phyloP scores from a whole-genome alignment of 2,888 invertebrate genomes.

The Celastrina argiolus region DNA sequence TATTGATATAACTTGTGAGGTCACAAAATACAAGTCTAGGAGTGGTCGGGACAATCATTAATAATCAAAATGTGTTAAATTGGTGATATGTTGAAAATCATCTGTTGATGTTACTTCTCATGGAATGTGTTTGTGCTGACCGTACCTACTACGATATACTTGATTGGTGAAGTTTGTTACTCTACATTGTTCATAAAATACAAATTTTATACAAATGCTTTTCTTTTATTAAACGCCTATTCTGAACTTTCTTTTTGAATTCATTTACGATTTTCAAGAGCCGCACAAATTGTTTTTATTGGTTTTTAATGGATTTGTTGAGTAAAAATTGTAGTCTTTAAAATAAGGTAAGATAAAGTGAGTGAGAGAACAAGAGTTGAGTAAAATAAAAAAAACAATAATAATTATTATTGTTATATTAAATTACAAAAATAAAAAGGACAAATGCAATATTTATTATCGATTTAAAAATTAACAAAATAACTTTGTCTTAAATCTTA shows the following conservation, averaged over 20 bases:
- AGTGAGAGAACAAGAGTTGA: no score
- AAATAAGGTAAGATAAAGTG: no score
- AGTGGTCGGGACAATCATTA: background rate
- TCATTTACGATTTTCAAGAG: no score
- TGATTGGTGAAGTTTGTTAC: slow-evolving; percentile 10
- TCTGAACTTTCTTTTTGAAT: background rate
- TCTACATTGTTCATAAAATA: slow-evolving; percentile 21
- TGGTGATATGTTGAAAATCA: background rate
- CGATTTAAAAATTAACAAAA: background rate
- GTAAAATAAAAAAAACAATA: background rate
- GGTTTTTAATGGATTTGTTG: no score
- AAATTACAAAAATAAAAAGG: slow-evolving; percentile 10
- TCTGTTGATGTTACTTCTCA: background rate
- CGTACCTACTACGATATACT: background rate
- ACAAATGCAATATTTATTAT: slow-evolving; percentile 3
- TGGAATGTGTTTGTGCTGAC: background rate
- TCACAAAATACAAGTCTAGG: background rate
- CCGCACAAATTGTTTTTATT: no score
- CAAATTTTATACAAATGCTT: slow-evolving; percentile 15
- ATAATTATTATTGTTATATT: background rate
- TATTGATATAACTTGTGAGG: background rate
- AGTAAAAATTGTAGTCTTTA: no score
- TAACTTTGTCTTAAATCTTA: background rate
- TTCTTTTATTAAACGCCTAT: background rate
- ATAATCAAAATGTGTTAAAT: background rate